phyloP scores from a whole-genome alignment of 53 echinoderm and acorn worm genomes.

The Zoroaster sp. region DNA sequence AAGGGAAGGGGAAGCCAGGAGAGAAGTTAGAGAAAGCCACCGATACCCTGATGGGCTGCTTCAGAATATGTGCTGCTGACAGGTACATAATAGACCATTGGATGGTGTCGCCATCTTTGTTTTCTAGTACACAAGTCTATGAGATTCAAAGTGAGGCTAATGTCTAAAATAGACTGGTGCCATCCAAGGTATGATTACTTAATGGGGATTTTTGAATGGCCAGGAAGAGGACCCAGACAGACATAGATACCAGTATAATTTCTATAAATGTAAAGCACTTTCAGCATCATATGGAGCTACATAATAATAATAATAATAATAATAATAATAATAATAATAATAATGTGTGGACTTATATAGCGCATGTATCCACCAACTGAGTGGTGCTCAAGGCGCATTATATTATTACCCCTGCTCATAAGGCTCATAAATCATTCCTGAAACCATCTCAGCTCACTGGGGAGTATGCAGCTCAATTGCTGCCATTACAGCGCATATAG shows the following conservation, averaged over 20 bases:
- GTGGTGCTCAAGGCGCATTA: too few species aligned
- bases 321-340: too few species aligned
- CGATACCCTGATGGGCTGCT: conserved; percentile 92
- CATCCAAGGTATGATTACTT: neutral
- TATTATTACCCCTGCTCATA: too few species aligned
- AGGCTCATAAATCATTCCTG: too few species aligned
- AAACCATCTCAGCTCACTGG: too few species aligned
- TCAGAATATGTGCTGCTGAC: conserved; percentile 97
- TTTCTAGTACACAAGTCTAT: neutral
- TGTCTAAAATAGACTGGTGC: neutral
- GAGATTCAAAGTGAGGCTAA: neutral
- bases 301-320: too few species aligned
- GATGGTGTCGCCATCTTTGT: neutral
- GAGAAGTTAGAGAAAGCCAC: conserved; percentile 97
- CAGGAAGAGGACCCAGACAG: neutral
- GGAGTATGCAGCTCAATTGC: too few species aligned
- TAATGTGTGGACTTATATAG: too few species aligned
- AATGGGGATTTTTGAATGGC: neutral
- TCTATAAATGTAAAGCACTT: too few species aligned
- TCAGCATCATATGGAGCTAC: too few species aligned
- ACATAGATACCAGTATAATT: neutral
- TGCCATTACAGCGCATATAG: too few species aligned
- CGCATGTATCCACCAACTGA: too few species aligned
- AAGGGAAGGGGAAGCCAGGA: conserved; percentile 92
- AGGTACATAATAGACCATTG: conserved; percentile 52